Evolutionary conservation across 1,140 invertebrate genomes (phyloP).

Genomic region (Notospermus geniculatus): DNA sequence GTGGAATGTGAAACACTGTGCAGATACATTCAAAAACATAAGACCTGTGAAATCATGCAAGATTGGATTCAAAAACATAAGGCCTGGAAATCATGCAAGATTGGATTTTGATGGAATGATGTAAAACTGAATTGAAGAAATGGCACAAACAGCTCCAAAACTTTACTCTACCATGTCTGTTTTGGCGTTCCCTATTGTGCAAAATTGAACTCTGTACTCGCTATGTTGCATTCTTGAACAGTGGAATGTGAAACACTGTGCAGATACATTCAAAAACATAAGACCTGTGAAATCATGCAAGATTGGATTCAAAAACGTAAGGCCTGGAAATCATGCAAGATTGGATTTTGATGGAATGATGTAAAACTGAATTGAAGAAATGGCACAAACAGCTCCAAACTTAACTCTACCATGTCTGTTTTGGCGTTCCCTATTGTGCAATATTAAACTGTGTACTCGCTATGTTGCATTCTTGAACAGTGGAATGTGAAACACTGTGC

Average conservation of each 20-base stretch:
- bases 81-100: too few relatives aligned
- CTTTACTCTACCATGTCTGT: neutral
- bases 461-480: neutral
- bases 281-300: too few relatives aligned
- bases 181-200: neutral
- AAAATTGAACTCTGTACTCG: neutral
- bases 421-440: neutral
- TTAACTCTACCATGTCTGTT: neutral
- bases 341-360: too few relatives aligned
- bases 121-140: too few relatives aligned
- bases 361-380: slow-evolving; percentile 45
- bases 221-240: too few relatives aligned
- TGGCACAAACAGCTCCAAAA: too few relatives aligned
- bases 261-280: too few relatives aligned
- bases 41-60: too few relatives aligned
- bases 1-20: neutral
- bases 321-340: too few relatives aligned
- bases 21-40: neutral
- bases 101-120: too few relatives aligned
- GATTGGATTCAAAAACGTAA: too few relatives aligned
- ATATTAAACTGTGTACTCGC: neutral
- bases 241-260: neutral
- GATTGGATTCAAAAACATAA: too few relatives aligned
- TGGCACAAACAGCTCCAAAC: neutral
- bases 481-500: neutral